Evolutionary conservation across 2,113 vertebrate species (phyloP).

Genomic region (Oncorhynchus kisutch): DNA sequence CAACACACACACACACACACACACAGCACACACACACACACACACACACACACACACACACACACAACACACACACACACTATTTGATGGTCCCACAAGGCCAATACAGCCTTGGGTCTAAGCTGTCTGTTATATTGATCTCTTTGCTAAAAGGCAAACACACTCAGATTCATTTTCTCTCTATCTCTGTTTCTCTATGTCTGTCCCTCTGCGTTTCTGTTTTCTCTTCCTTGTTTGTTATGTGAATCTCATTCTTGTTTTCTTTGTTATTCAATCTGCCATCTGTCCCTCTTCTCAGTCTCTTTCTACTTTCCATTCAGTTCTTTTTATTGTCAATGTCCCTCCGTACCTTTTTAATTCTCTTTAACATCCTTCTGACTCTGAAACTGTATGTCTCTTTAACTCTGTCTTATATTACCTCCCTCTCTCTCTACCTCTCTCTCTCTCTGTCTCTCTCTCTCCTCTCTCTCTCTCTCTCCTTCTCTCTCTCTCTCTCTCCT

Average conservation of each 20-base stretch:
- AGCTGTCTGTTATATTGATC: slow-evolving; percentile 62
- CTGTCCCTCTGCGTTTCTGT: background rate
- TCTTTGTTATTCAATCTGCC: background rate
- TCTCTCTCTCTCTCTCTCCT: background rate
- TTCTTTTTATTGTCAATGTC: slow-evolving; percentile 10
- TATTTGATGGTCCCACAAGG: slow-evolving; percentile 47
- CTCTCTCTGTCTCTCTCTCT: too few species aligned
- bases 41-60: slow-evolving; percentile 24
- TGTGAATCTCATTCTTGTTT: background rate
- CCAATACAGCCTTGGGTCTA: slow-evolving; percentile 57
- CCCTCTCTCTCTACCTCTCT: background rate
- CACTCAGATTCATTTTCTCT: slow-evolving; percentile 31
- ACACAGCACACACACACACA: slow-evolving; percentile 20
- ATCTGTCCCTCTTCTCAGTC: background rate
- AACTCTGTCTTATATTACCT: slow-evolving; percentile 3
- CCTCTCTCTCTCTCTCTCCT: background rate
- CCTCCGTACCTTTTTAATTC: background rate
- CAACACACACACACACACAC: slow-evolving; percentile 25
- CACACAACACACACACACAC: slow-evolving; percentile 11
- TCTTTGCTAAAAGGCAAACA: slow-evolving; percentile 33
- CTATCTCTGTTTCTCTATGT: background rate
- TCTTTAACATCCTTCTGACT: background rate
- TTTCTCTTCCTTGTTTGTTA: background rate
- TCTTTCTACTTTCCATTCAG: background rate
- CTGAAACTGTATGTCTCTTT: background rate